phyloP scores from a whole-genome alignment of 35 echinoderm and acorn worm genomes.

The Ophiothrix spiculata region DNA sequence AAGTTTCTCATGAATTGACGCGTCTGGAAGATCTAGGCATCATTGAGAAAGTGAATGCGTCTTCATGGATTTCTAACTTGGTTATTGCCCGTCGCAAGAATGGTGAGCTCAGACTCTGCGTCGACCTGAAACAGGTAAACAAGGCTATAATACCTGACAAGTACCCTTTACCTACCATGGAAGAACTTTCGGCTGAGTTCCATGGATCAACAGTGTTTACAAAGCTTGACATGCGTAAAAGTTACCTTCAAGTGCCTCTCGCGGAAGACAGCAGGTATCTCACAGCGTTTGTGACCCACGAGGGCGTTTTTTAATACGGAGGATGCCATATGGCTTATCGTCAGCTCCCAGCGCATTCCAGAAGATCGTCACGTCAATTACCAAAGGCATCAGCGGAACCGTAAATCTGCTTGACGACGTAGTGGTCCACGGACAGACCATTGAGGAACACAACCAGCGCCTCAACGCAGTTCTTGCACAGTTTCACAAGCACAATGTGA shows the following conservation, averaged over 20 bases:
- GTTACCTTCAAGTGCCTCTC: background rate
- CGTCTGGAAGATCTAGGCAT: constrained; percentile 6
- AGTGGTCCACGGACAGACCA: background rate
- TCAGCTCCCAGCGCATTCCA: constrained; percentile 14
- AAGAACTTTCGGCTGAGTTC: background rate
- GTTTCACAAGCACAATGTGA: constrained; percentile 1
- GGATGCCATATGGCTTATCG: background rate
- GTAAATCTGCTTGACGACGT: background rate
- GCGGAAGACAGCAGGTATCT: background rate
- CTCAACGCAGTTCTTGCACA: background rate
- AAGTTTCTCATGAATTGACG: constrained; percentile 17
- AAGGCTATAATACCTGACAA: constrained; percentile 20
- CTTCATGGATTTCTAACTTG: constrained; percentile 16
- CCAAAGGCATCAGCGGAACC: background rate
- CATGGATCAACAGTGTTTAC: background rate
- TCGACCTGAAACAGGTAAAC: constrained; percentile 27
- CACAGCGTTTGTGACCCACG: constrained; percentile 11
- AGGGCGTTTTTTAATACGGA: constrained; percentile 11
- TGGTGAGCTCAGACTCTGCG: constrained; percentile 23
- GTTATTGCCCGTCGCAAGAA: constrained; percentile 23
- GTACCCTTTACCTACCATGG: background rate
- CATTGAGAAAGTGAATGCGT: constrained; percentile 12
- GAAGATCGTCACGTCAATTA: background rate
- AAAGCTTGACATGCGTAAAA: background rate
- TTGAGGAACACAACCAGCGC: background rate